Percentiles rank a stretch among this genome's conserved stretches.
These are phyloP conservation scores for Gasterosteus aculeatus DNA, from an alignment of 2,113 vertebrate genomes.

Conservation along the genomic window DNA sequence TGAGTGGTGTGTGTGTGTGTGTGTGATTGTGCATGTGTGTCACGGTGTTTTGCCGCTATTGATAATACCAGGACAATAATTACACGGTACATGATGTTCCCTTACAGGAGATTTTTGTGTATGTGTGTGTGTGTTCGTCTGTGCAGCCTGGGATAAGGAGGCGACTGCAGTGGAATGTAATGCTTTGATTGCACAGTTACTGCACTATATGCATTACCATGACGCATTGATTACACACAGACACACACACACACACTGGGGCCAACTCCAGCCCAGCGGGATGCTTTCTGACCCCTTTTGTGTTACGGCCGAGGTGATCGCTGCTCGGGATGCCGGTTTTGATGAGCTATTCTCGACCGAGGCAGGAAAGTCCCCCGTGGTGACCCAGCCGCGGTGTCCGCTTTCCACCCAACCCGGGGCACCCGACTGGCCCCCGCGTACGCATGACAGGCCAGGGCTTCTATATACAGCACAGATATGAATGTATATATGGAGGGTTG, in stretches of 20 bases:
- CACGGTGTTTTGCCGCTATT: conserved; percentile 23
- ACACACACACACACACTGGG: conserved; percentile 7
- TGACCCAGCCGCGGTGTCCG: conserved; percentile 65
- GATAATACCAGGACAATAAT: conserved; percentile 35
- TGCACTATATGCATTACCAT: conserved; percentile 27
- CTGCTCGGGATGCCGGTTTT: conserved; percentile 58
- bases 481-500: conserved; percentile 51
- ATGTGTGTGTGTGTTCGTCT: conserved; percentile 4
- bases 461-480: conserved; percentile 59
- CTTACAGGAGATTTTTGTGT: conserved; percentile 12
- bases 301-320: conserved; percentile 28
- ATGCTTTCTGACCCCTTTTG: conserved; percentile 47
- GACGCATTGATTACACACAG: conserved; percentile 11
- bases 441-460: conserved; percentile 16
- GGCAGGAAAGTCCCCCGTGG: conserved; percentile 75
- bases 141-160: conserved; percentile 3
- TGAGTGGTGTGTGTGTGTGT: conserved; percentile 15
- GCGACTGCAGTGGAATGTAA: conserved; percentile 21
- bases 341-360: conserved; percentile 73
- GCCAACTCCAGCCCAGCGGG: conserved; percentile 28
- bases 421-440: conserved; percentile 38
- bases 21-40: conserved; percentile 16
- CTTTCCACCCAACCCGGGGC: conserved; percentile 65
- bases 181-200: conserved; percentile 43
- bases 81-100: conserved; percentile 19